phyloP scores from a whole-genome alignment of 2,888 invertebrate species.

The Alloplasta piceator region DNA sequence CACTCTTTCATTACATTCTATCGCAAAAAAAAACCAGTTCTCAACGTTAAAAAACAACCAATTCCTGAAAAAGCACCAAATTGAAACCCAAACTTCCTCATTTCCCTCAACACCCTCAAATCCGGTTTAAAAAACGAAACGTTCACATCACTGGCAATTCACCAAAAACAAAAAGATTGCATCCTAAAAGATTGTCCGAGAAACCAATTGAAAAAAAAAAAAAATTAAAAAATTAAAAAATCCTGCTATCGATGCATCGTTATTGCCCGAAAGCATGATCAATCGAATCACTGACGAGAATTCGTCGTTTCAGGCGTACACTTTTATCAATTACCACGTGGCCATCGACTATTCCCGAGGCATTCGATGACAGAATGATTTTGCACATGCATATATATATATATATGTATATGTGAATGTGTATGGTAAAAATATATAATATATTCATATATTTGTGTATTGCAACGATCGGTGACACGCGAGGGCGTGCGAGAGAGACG shows the following conservation, averaged over 20 bases:
- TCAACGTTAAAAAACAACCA: too few relatives aligned
- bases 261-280: not conserved
- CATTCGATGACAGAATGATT: constrained; percentile 18
- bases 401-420: too few relatives aligned
- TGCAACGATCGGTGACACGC: constrained; percentile 15
- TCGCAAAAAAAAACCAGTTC: too few relatives aligned
- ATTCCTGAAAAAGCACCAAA: too few relatives aligned
- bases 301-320: not conserved
- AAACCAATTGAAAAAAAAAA: not conserved
- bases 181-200: not conserved
- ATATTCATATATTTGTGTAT: not conserved
- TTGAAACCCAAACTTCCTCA: too few relatives aligned
- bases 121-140: too few relatives aligned
- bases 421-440: too few relatives aligned
- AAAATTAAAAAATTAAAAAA: not conserved
- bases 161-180: too few relatives aligned
- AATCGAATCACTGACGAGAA: constrained; percentile 6
- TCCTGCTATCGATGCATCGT: not conserved
- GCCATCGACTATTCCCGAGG: constrained; percentile 30
- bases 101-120: too few relatives aligned
- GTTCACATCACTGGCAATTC: too few relatives aligned
- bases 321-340: constrained; percentile 50
- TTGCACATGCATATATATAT: not conserved
- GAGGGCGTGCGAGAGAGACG: not conserved
- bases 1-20: too few relatives aligned